phyloP scores from a whole-genome alignment of 2,113 vertebrate genomes.

The Uropsilus gracilis region DNA sequence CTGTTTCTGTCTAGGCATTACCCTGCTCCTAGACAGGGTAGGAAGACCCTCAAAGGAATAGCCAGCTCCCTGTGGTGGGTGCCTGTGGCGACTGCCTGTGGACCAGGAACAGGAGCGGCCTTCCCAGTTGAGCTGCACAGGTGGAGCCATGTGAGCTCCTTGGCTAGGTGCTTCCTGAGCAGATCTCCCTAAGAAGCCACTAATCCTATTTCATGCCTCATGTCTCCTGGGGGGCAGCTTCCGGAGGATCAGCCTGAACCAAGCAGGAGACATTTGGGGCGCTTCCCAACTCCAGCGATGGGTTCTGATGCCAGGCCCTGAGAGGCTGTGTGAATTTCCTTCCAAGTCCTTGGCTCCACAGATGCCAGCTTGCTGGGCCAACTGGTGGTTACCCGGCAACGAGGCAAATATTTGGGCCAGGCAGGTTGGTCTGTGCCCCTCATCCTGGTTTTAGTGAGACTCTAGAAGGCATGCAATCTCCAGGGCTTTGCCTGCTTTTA shows the following conservation, averaged over 20 bases:
- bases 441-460: slow-evolving; percentile 72
- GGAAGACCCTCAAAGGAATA: background rate
- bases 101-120: background rate
- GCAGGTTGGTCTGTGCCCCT: slow-evolving; percentile 75
- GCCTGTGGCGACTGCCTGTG: background rate
- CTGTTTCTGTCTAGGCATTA: background rate
- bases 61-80: background rate
- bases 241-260: background rate
- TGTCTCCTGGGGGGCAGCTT: background rate
- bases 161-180: background rate
- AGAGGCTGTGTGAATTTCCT: slow-evolving; percentile 74
- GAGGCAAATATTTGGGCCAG: slow-evolving; percentile 83
- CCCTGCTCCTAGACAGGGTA: background rate
- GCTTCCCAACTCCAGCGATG: background rate
- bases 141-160: background rate
- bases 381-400: slow-evolving; percentile 84
- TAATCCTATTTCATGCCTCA: background rate
- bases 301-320: slow-evolving; percentile 39
- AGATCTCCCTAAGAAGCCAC: background rate
- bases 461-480: slow-evolving; percentile 67
- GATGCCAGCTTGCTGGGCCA: slow-evolving; percentile 71
- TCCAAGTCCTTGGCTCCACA: slow-evolving; percentile 70
- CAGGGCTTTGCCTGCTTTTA: slow-evolving; percentile 68
- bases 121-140: background rate
- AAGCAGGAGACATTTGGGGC: background rate